These are phyloP conservation scores for Tetrao urogallus DNA, from an alignment of 2,113 vertebrate species.

Conservation along the genomic window DNA sequence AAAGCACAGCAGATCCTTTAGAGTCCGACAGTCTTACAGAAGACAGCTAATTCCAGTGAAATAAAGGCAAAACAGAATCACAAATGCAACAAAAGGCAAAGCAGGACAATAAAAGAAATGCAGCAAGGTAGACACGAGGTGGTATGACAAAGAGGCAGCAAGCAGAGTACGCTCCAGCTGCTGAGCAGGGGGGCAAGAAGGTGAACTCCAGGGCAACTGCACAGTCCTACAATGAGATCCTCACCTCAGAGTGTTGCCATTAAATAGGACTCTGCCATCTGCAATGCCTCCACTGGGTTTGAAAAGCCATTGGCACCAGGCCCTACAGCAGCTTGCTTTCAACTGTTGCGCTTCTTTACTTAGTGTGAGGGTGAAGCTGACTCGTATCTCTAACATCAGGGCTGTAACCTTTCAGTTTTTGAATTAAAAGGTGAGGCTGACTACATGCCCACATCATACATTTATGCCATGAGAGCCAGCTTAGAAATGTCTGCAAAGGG, in stretches of 20 bases:
- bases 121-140: background rate
- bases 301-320: background rate
- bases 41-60: background rate
- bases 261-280: background rate
- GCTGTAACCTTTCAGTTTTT: background rate
- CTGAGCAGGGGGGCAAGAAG: background rate
- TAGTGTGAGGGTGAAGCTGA: background rate
- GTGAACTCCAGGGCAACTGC: background rate
- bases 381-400: background rate
- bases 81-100: background rate
- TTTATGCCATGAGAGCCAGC: background rate
- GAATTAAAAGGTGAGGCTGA: background rate
- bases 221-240: fast-evolving
- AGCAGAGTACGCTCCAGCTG: background rate
- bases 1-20: constrained; percentile 47
- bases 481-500: background rate
- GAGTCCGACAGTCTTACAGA: background rate
- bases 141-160: background rate
- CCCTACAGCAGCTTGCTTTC: background rate
- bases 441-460: background rate
- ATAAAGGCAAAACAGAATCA: background rate
- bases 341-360: background rate
- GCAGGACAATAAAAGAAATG: background rate
- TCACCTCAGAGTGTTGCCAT: background rate
- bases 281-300: background rate